Conservation (phyloP, 2,113 vertebrate genomes). For the Zosterops hypoxanthus region DNA sequence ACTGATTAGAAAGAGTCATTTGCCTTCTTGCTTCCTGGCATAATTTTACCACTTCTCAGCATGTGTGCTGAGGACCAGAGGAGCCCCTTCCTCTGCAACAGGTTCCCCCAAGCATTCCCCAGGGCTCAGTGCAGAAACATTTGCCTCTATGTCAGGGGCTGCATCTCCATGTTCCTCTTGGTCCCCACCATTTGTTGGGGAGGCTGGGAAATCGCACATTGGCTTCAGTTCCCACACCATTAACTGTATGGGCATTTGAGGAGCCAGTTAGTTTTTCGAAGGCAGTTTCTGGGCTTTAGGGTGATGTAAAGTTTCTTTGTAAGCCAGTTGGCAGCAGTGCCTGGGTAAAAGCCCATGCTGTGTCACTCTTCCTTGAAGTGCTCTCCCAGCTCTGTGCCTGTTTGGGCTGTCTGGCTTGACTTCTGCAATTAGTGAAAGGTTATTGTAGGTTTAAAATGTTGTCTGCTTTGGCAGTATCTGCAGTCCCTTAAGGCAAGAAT, state of each 20-base stretch:
- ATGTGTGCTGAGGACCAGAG: not conserved
- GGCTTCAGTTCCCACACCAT: not conserved
- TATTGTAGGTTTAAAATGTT: slow-evolving; percentile 44
- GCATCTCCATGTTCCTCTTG: not conserved
- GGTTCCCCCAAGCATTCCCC: not conserved
- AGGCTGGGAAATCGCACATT: not conserved
- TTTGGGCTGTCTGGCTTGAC: not conserved
- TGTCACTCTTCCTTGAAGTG: slow-evolving; percentile 43
- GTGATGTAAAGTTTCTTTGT: not conserved
- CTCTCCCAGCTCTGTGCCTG: not conserved
- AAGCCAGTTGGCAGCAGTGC: slow-evolving; percentile 37
- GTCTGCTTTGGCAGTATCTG: slow-evolving; percentile 52
- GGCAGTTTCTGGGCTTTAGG: slow-evolving; percentile 27
- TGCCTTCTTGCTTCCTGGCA: not conserved
- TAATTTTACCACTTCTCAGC: not conserved
- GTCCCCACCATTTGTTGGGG: not conserved
- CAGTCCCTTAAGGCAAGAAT: slow-evolving; percentile 21
- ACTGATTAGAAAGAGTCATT: not conserved
- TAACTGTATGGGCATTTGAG: not conserved
- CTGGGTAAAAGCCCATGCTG: slow-evolving; percentile 20
- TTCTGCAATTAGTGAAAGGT: slow-evolving; percentile 55
- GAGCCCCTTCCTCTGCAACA: not conserved
- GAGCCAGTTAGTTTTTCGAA: not conserved
- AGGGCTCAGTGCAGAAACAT: not conserved
- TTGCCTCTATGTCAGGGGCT: fast-evolving